Conservation (phyloP, 2,888 invertebrate species). For the Dryadula phaetusa region DNA sequence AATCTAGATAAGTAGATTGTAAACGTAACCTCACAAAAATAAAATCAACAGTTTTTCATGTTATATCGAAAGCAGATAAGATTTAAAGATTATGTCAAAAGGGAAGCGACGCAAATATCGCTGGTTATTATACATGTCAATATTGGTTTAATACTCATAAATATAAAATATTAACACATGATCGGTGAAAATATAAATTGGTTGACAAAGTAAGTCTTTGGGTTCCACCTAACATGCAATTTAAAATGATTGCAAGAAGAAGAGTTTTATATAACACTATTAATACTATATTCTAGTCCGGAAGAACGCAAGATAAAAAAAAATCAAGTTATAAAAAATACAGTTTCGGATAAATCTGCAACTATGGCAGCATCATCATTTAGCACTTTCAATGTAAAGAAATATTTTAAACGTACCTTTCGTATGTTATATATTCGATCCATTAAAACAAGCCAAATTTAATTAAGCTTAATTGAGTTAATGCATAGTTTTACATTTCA, state of each 20-base stretch:
- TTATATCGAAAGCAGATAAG: constrained; percentile 17
- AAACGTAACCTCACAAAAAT: neutral
- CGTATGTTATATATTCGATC: neutral
- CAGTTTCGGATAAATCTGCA: no score
- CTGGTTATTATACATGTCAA: neutral
- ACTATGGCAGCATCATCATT: no score
- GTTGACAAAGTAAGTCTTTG: no score
- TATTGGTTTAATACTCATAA: neutral
- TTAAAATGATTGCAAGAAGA: no score
- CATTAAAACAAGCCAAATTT: neutral
- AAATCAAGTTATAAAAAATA: no score
- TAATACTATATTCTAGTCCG: no score
- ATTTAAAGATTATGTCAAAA: constrained; percentile 19
- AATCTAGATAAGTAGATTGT: neutral
- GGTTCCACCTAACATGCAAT: no score
- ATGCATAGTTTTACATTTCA: constrained; percentile 23
- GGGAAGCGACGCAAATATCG: constrained; percentile 8
- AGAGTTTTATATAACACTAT: no score
- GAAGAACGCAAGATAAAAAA: no score
- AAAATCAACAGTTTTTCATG: constrained; percentile 10
- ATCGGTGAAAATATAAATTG: neutral
- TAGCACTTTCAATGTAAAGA: neutral
- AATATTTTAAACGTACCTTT: neutral
- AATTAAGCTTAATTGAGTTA: constrained; percentile 14
- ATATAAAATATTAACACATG: neutral